Evolutionary conservation across 2,113 vertebrate species (phyloP).

Genomic region (Leucosticte australis): DNA sequence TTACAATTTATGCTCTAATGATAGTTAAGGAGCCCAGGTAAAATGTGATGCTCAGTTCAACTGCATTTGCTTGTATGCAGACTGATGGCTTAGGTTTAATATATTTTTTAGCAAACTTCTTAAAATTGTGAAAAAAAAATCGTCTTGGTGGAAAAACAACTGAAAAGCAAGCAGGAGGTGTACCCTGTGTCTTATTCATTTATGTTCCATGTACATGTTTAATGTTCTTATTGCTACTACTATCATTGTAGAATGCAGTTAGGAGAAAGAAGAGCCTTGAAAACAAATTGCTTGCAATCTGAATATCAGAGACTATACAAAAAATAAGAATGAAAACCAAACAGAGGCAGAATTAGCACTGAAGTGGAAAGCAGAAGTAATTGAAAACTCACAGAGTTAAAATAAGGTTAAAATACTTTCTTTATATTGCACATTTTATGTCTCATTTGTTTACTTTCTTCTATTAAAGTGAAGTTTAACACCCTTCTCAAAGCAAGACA

Average conservation of each 20-base stretch:
- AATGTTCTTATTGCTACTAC: background rate
- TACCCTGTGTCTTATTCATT: background rate
- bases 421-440: background rate
- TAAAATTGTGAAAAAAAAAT: background rate
- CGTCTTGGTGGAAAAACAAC: conserved; percentile 2
- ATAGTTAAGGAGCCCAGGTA: conserved; percentile 61
- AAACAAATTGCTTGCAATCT: conserved; percentile 21
- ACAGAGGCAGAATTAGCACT: background rate
- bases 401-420: background rate
- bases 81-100: conserved; percentile 58
- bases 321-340: conserved; percentile 20
- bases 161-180: background rate
- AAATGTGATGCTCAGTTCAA: conserved; percentile 58
- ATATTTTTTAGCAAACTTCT: conserved; percentile 51
- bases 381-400: background rate
- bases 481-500: background rate
- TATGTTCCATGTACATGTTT: background rate
- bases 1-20: conserved; percentile 75
- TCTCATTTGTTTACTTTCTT: conserved; percentile 1
- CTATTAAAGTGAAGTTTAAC: background rate
- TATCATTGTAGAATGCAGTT: background rate
- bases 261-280: background rate
- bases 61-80: conserved; percentile 59
- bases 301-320: conserved; percentile 18
- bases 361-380: background rate